These are phyloP conservation scores for Drosophila neotestacea DNA, from an alignment of 2,888 invertebrate genomes.

Conservation along the genomic window DNA sequence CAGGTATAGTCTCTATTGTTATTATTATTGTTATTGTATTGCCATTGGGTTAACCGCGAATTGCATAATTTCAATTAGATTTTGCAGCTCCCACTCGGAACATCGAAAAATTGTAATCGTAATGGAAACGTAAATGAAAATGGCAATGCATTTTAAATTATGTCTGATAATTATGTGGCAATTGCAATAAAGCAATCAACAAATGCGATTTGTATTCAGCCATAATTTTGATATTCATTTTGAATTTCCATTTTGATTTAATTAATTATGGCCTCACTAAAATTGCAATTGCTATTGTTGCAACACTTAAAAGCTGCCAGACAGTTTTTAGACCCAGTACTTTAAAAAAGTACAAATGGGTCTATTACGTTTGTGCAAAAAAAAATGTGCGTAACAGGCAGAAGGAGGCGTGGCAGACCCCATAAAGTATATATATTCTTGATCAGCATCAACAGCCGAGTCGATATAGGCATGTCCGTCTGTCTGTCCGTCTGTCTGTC, in stretches of 20 bases:
- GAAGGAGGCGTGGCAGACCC: too few species aligned
- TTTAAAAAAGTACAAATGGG: too few species aligned
- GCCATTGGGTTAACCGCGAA: constrained; percentile 39
- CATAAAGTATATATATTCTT: too few species aligned
- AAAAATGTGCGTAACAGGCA: too few species aligned
- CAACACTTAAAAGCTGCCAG: neutral
- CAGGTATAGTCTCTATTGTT: constrained; percentile 1
- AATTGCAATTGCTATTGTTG: constrained; percentile 7
- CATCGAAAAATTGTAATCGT: neutral
- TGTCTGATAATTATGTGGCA: constrained; percentile 48
- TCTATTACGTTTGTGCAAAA: too few species aligned
- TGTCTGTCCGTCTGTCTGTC: too few species aligned
- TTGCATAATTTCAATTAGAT: constrained; percentile 57
- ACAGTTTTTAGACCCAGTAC: too few species aligned
- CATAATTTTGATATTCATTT: constrained; percentile 49
- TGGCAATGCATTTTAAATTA: constrained; percentile 43
- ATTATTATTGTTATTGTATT: constrained; percentile 2
- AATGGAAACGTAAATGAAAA: constrained; percentile 11
- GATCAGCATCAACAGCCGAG: too few species aligned
- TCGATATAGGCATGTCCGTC: too few species aligned
- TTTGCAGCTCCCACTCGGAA: constrained; percentile 7
- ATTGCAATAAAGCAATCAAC: constrained; percentile 39
- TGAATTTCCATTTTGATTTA: constrained; percentile 35
- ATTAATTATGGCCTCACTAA: constrained; percentile 19
- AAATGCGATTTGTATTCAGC: constrained; percentile 42